These are phyloP conservation scores for Aphis gossypii DNA, from an alignment of 1,140 invertebrate species.

Conservation along the genomic window DNA sequence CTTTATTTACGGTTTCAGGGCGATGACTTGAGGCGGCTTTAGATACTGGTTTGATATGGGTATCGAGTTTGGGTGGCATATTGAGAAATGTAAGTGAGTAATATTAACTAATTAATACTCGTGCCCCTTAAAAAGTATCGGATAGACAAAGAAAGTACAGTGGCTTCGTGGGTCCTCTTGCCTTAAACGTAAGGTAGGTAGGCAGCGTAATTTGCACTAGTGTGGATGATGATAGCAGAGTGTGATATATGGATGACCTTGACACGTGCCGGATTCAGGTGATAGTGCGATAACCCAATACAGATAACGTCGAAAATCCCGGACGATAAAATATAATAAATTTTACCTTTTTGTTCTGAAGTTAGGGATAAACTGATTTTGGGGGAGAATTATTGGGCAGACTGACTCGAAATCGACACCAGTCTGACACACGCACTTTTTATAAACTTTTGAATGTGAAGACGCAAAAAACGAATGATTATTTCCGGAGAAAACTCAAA, in stretches of 20 bases:
- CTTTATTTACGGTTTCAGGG: not conserved
- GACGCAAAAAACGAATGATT: too few relatives aligned
- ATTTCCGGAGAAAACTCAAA: too few relatives aligned
- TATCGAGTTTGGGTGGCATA: slow-evolving; percentile 1
- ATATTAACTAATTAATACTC: not conserved
- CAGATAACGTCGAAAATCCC: not conserved
- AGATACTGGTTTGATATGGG: not conserved
- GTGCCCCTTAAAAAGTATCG: not conserved
- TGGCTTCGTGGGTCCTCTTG: too few relatives aligned
- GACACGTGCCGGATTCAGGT: not conserved
- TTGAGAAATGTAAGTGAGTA: not conserved
- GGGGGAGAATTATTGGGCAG: too few relatives aligned
- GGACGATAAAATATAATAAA: too few relatives aligned
- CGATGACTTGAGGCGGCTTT: not conserved
- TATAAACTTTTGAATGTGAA: too few relatives aligned
- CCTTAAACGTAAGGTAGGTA: not conserved
- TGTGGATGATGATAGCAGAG: not conserved
- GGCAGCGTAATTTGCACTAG: not conserved
- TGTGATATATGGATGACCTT: not conserved
- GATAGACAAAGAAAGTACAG: not conserved
- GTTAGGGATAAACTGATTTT: too few relatives aligned
- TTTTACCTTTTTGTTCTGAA: too few relatives aligned
- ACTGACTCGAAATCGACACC: too few relatives aligned
- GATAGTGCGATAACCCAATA: not conserved
- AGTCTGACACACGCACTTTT: too few relatives aligned